A percentile compares a stretch with the other conserved stretches of the same genome.
Conservation (phyloP, 1,140 invertebrate genomes). For the Probaryconus sp. region DNA sequence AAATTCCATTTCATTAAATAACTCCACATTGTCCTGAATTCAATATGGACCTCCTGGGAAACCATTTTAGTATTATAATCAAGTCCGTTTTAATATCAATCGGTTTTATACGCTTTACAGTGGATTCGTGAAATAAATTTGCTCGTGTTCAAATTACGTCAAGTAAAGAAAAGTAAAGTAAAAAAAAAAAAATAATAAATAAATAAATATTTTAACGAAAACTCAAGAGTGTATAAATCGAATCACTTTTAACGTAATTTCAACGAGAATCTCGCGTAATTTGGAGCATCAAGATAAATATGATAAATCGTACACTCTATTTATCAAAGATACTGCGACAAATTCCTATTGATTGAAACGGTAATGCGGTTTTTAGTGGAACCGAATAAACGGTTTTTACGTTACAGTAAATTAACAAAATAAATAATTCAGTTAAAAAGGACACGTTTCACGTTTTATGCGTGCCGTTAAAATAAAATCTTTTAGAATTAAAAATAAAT, state of each 20-base stretch:
- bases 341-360: conserved; percentile 29
- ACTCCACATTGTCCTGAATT: conserved; percentile 4
- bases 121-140: conserved; percentile 23
- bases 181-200: no score
- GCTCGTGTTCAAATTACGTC: neutral
- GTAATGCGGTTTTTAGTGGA: conserved; percentile 14
- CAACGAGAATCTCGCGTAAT: conserved; percentile 27
- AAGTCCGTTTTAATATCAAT: conserved; percentile 18
- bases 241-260: conserved; percentile 38
- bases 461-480: no score
- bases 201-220: conserved; percentile 7
- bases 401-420: neutral
- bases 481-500: no score
- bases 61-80: conserved; percentile 2
- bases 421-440: no score
- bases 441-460: no score
- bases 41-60: neutral
- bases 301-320: conserved; percentile 28
- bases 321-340: conserved; percentile 16
- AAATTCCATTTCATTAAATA: conserved; percentile 22
- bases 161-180: no score
- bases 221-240: conserved; percentile 18
- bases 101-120: neutral
- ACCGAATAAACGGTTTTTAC: neutral
- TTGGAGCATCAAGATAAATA: conserved; percentile 37